Evolutionary conservation across 2,113 vertebrate genomes (phyloP).

Genomic region (Coreoperca whiteheadi): DNA sequence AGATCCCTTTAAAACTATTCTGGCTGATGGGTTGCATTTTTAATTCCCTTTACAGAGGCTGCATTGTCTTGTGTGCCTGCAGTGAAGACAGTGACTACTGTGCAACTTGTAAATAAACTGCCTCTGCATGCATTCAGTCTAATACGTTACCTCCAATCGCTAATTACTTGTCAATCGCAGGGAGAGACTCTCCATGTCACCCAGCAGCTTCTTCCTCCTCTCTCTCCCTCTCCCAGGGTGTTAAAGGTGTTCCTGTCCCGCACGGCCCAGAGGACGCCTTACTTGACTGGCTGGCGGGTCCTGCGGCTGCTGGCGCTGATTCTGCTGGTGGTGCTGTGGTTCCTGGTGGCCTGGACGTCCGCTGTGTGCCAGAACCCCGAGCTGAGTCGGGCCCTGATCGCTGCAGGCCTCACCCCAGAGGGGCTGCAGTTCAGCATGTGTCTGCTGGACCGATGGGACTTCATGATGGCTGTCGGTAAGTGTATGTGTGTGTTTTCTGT

Average conservation of each 20-base stretch:
- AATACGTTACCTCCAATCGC: neutral
- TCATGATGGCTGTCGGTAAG: slow-evolving; percentile 98
- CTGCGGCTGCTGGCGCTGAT: slow-evolving; percentile 93
- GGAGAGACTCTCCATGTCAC: neutral
- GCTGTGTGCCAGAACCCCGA: slow-evolving; percentile 93
- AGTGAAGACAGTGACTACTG: neutral
- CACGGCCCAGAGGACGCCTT: slow-evolving; percentile 95
- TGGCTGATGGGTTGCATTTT: slow-evolving; percentile 21
- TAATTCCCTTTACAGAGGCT: slow-evolving; percentile 6
- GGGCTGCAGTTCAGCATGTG: slow-evolving; percentile 96
- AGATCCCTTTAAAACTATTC: slow-evolving; percentile 9
- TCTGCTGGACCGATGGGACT: slow-evolving; percentile 97
- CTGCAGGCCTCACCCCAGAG: slow-evolving; percentile 91
- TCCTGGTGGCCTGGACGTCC: slow-evolving; percentile 95
- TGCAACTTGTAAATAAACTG: slow-evolving; percentile 4
- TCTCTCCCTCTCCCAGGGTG: slow-evolving; percentile 84
- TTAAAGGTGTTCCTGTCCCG: slow-evolving; percentile 97
- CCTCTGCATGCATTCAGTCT: neutral
- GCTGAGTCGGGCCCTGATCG: slow-evolving; percentile 87
- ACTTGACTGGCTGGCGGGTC: slow-evolving; percentile 97
- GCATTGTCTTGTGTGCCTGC: neutral
- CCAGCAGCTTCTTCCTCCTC: neutral
- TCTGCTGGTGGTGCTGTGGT: slow-evolving; percentile 94
- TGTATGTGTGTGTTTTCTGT: slow-evolving; percentile 17
- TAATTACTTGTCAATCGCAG: neutral